Evolutionary conservation across 2,113 vertebrate species (phyloP), one percentile per base, ranked within the genome.

Genomic region (Microcebus tavaratra): DNA sequence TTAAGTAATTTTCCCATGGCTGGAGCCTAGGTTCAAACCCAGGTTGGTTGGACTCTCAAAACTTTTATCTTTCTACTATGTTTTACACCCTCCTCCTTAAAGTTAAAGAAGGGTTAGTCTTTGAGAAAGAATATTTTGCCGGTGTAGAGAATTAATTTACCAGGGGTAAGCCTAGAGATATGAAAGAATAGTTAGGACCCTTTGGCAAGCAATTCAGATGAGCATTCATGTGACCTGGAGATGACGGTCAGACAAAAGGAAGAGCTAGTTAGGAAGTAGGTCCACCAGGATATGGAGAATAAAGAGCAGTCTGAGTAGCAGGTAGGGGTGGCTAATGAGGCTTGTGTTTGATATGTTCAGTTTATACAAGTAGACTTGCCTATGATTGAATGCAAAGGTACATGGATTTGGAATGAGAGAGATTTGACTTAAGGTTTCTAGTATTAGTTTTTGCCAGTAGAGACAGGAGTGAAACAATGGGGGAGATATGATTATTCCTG

Each of bases 51-150:
- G 39, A 88, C 20, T 94, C 72, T 83, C 45, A 85, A 80, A 50
- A 53, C 50, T 57, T 55, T 25, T 84, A 20, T 92, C 63, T 92
- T 73, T 85, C 31, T n/a, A 23, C 31, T 86, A 4, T 63, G 21
- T 92, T 80, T 72, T 3, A 68, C 14, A 76, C 31, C 23, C 17
- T 91, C 14, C 34, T 34, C 50, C 20, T 81, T 86, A 65, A 90
- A 81, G 42, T 59, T 61, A 81, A 3, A 29, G 45, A 39, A 70
- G 25, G 31, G 34, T 63, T 61, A 21, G 65, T 81, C 31, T 80
- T 90, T 87, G 81, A 87, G 80, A 87, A 76, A 95, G 81, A 76
- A 27, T 8, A 11, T 87, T 81, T 95, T 61, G 50, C 81, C 23
- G 36, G 8, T 75, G 27, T 53, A 53, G 65, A 84, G 75, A 72